Percentiles rank a stretch among this genome's conserved stretches.
Evolutionary conservation across 2,797 vertebrate species (phyloP).

Genomic region (Coendou prehensilis): DNA sequence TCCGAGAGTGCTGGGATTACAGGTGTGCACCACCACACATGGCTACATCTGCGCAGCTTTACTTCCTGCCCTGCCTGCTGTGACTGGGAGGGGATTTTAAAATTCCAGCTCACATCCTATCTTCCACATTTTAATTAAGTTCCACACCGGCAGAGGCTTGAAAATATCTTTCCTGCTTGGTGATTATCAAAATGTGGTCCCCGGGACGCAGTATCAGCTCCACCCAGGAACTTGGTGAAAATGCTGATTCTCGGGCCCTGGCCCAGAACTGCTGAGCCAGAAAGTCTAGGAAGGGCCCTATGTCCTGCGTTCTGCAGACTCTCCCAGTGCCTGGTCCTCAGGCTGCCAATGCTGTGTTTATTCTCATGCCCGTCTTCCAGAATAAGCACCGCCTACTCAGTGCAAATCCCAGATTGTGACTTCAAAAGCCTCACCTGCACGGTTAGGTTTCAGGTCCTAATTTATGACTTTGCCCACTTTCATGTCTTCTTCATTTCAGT

Average conservation of each 20-base stretch:
- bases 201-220: background rate
- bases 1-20: background rate
- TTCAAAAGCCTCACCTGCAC: background rate
- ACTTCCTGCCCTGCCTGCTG: background rate
- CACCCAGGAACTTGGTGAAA: background rate
- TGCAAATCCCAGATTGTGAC: constrained; percentile 22
- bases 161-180: background rate
- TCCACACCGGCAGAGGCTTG: background rate
- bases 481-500: background rate
- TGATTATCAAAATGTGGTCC: background rate
- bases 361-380: background rate
- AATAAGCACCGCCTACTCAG: background rate
- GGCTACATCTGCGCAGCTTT: background rate
- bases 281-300: background rate
- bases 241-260: background rate
- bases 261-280: background rate
- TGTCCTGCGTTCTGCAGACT: background rate
- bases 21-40: background rate
- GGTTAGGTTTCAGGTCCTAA: background rate
- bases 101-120: background rate
- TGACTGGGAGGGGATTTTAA: background rate
- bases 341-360: background rate
- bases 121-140: constrained; percentile 29
- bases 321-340: background rate
- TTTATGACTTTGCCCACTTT: background rate